These are phyloP conservation scores for Leptinotarsa tumamoca DNA, from an alignment of 2,888 invertebrate genomes.

Conservation along the genomic window DNA sequence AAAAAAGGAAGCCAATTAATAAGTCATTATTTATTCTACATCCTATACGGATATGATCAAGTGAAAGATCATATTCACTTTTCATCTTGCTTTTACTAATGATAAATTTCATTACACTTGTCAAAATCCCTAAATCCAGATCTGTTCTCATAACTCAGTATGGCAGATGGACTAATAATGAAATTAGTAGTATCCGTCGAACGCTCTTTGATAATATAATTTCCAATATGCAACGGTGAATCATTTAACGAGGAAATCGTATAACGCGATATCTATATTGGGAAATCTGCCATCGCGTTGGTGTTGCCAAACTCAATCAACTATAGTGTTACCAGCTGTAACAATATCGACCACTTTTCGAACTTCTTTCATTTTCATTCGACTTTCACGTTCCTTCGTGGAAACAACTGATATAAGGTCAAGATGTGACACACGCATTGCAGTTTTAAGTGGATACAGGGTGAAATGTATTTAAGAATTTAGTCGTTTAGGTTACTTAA, in stretches of 20 bases:
- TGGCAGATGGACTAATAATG: not conserved
- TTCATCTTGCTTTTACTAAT: no score
- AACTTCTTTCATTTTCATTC: not conserved
- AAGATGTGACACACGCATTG: not conserved
- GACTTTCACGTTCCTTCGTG: not conserved
- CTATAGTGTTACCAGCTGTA: not conserved
- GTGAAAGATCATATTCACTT: no score
- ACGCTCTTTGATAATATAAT: not conserved
- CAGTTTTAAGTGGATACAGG: no score
- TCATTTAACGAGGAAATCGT: slow-evolving; percentile 5
- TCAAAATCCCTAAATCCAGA: slow-evolving; percentile 2
- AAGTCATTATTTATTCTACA: no score
- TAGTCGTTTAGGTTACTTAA: no score
- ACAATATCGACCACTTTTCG: not conserved
- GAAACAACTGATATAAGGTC: not conserved
- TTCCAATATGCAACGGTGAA: slow-evolving; percentile 6
- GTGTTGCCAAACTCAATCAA: not conserved
- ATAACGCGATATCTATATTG: not conserved
- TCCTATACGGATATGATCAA: no score
- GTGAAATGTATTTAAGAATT: no score
- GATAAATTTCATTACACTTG: not conserved
- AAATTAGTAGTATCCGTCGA: not conserved
- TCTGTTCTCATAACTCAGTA: not conserved
- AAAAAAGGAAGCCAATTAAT: no score
- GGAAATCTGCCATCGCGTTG: slow-evolving; percentile 7